These are phyloP conservation scores for Glomeris marginata DNA, from an alignment of 2,888 invertebrate species.

Conservation along the genomic window DNA sequence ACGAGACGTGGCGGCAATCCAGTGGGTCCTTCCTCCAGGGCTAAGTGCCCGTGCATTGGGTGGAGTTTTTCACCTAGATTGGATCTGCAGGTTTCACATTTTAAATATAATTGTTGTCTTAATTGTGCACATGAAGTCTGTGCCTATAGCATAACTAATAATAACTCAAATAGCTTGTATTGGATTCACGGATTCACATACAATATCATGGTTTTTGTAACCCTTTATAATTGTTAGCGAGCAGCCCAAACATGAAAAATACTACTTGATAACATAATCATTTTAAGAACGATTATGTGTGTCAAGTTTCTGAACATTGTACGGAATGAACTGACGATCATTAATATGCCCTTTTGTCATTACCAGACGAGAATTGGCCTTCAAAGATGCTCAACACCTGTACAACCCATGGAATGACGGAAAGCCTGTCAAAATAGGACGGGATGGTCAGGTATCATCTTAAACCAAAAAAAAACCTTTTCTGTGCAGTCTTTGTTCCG, in stretches of 20 bases:
- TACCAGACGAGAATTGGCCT: constrained; percentile 69
- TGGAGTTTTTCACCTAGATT: constrained; percentile 91
- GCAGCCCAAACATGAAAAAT: too few species aligned
- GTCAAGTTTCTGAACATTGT: too few species aligned
- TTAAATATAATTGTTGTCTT: too few species aligned
- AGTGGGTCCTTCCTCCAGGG: constrained; percentile 88
- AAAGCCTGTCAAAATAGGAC: constrained; percentile 96
- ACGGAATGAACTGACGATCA: neutral
- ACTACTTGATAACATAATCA: too few species aligned
- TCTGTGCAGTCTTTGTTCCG: too few species aligned
- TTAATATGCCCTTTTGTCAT: constrained; percentile 11
- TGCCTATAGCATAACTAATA: too few species aligned
- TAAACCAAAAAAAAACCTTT: too few species aligned
- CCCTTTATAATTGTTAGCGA: too few species aligned
- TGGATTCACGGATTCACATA: too few species aligned
- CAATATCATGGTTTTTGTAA: constrained; percentile 1
- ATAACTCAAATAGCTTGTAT: too few species aligned
- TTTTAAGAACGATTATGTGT: too few species aligned
- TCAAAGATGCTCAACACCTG: constrained; percentile 77
- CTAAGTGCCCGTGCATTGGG: constrained; percentile 82
- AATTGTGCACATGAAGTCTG: too few species aligned
- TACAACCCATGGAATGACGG: constrained; percentile 98
- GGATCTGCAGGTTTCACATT: constrained; percentile 57
- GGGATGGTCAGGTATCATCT: constrained; percentile 59
- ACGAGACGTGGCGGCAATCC: constrained; percentile 73